phyloP scores from a whole-genome alignment of 2,113 vertebrate genomes.

The Trochalopteron elliotii region DNA sequence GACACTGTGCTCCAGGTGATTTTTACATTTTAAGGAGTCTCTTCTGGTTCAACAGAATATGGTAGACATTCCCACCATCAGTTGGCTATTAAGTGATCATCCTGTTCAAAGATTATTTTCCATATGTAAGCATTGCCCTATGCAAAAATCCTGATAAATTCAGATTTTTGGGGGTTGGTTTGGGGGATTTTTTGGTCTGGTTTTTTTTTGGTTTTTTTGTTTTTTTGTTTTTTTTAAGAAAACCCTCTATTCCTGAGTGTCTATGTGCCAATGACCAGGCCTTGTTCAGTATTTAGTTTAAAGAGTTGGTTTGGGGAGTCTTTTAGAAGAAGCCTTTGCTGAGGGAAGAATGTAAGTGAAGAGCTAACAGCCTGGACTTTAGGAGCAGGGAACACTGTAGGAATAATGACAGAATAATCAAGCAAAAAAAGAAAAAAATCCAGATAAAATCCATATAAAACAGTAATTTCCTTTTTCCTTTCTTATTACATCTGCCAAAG shows the following conservation, averaged over 20 bases:
- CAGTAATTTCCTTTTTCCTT: not conserved
- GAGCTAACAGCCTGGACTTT: not conserved
- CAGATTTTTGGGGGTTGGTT: no score
- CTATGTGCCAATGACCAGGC: not conserved
- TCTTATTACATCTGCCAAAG: not conserved
- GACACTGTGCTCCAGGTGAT: not conserved
- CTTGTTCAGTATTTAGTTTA: not conserved
- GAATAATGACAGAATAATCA: not conserved
- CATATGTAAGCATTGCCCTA: not conserved
- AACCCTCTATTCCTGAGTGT: not conserved
- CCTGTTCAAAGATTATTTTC: not conserved
- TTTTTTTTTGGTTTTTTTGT: not conserved
- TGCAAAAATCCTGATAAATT: not conserved
- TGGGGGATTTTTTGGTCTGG: not conserved
- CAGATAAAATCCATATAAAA: not conserved
- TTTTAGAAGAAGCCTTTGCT: not conserved
- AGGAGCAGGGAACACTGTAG: not conserved
- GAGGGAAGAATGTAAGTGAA: not conserved
- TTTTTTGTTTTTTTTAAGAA: not conserved
- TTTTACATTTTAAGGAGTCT: not conserved
- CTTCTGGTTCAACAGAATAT: not conserved
- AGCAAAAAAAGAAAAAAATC: not conserved
- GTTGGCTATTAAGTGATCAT: not conserved
- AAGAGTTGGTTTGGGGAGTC: not conserved
- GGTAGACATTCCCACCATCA: not conserved